These are phyloP conservation scores for Xenopus borealis DNA, from an alignment of 2,113 vertebrate species.

Conservation along the genomic window DNA sequence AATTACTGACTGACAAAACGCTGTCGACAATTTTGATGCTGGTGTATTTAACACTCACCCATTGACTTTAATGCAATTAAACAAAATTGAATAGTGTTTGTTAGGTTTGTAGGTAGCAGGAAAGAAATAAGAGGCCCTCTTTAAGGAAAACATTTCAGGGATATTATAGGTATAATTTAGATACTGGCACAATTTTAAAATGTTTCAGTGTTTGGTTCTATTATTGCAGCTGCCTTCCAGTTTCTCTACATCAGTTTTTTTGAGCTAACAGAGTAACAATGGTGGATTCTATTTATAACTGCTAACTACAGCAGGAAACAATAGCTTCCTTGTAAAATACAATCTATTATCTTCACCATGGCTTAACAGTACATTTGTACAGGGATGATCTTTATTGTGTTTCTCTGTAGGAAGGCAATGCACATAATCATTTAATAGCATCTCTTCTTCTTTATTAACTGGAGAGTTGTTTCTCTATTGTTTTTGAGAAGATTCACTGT, in stretches of 20 bases:
- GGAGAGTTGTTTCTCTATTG: conserved; percentile 9
- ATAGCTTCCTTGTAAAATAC: conserved; percentile 36
- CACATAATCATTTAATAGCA: conserved; percentile 41
- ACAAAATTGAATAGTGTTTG: background rate
- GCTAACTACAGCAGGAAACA: conserved; percentile 16
- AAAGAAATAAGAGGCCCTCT: too few species aligned
- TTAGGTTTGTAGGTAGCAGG: background rate
- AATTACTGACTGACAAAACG: too few species aligned
- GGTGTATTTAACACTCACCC: too few species aligned
- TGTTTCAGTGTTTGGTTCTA: conserved; percentile 8
- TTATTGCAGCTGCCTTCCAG: background rate
- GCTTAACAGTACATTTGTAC: conserved; percentile 30
- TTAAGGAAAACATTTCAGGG: background rate
- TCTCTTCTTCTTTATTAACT: conserved; percentile 30
- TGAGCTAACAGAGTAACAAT: conserved; percentile 13
- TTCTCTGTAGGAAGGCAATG: conserved; percentile 16
- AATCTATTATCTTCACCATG: conserved; percentile 36
- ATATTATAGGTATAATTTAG: conserved; percentile 1
- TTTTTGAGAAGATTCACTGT: conserved; percentile 10
- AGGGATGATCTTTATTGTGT: conserved; percentile 30
- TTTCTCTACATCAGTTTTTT: conserved; percentile 12
- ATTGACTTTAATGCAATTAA: too few species aligned
- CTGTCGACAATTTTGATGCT: too few species aligned
- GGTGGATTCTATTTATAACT: conserved; percentile 31
- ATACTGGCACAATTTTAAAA: background rate